These are phyloP conservation scores for Tachuris rubrigastra DNA, from an alignment of 2,113 vertebrate genomes.

Conservation along the genomic window DNA sequence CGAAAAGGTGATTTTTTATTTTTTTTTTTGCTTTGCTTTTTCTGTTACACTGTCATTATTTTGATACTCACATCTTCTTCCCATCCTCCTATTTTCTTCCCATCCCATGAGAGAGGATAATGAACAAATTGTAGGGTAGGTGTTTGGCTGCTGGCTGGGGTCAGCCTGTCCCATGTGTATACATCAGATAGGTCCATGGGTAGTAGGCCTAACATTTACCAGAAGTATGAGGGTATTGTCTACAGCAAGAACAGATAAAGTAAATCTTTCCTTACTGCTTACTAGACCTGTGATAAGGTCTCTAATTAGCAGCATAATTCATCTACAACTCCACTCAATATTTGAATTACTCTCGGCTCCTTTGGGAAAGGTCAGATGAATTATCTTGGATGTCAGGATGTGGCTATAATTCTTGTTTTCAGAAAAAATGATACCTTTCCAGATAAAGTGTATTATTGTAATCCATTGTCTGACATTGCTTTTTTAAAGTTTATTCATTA, in stretches of 20 bases:
- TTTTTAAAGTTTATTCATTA: neutral
- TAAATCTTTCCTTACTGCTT: neutral
- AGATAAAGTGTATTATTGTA: neutral
- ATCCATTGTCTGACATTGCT: neutral
- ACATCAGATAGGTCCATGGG: accelerated
- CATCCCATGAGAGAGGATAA: neutral
- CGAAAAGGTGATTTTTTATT: neutral
- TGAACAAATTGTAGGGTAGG: neutral
- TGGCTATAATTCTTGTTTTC: neutral
- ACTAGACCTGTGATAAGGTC: neutral
- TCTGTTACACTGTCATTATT: neutral
- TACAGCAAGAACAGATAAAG: neutral
- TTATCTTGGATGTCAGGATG: neutral
- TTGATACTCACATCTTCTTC: accelerated
- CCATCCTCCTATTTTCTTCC: neutral
- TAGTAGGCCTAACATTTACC: neutral
- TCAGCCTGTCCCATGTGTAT: neutral
- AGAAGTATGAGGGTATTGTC: neutral
- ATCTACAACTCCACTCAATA: neutral
- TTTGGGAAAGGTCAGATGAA: neutral
- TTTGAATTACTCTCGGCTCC: neutral
- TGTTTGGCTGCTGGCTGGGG: neutral
- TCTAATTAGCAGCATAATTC: neutral
- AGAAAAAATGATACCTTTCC: neutral
- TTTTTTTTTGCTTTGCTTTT: neutral